Base-by-base conservation (phyloP, 2,113 vertebrate genomes). In the Rhineura floridana region DNA sequence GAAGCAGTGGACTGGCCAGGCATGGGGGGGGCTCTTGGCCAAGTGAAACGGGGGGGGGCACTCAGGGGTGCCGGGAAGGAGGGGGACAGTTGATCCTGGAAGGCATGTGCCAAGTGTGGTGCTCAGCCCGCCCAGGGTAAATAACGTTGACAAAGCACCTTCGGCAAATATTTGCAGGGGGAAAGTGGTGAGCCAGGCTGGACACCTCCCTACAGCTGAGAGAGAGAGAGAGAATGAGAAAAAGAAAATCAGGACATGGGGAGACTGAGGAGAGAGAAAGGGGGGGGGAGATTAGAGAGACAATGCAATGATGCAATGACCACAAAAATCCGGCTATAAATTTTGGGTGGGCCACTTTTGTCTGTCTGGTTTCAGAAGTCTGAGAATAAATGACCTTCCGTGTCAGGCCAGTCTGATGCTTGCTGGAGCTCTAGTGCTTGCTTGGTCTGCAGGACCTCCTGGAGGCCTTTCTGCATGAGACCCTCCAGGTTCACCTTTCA, bases 81-180 rank as follows among this genome's bases (percentile, higher is more conserved):
- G 36, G 50, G 8, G 17, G 52, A n/a, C n/a, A 9, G 10, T 75
- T 42, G 30, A 4, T 48, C 52, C n/a, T 6, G 6, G 25, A 28
- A 23, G 39, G 28, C 50, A 42, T 72, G 78, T 81, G 67, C 67
- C 86, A 72, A 73, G 67, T 23, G 39, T 4, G 36, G 25, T 1
- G 25, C 13, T 75, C 0, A 23, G 63, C 48, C 86, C 86, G 77
- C 77, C 86, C 65, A 59, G 48, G 5, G 76, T 39, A 87, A 87
- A 87, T 48, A 87, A 11, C 23, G 4, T 17, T 33, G 39, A 72
- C 77, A 72, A 87, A 87, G 46, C 77, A 42, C 11, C 19, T 30
- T 87, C 36, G 76, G 67, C 86, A 87, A 87, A 87, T 87, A 87
- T 87, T 87, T 87, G 86, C 78, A 25, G 6, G 39, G 30, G 15